A percentile compares a stretch with the other conserved stretches of the same genome.
phyloP scores from a whole-genome alignment of 2,888 invertebrate genomes.

The Acanthosoma haemorrhoidale region DNA sequence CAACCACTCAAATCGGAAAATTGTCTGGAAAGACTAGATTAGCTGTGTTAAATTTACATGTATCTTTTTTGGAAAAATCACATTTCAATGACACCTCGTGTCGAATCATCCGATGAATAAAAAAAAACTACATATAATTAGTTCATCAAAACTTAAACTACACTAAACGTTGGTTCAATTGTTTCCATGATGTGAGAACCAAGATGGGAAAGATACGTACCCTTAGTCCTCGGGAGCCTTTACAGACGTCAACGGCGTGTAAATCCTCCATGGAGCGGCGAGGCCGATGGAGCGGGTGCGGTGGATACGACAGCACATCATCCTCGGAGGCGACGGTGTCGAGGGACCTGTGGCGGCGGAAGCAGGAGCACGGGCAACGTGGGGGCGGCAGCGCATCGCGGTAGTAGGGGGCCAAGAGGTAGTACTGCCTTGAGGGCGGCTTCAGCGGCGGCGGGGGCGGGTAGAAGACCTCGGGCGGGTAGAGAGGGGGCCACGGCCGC shows the following conservation, averaged over 20 bases:
- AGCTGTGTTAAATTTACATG: no score
- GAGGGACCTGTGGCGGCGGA: constrained; percentile 59
- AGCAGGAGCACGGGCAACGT: constrained; percentile 39
- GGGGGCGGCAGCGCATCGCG: constrained; percentile 58
- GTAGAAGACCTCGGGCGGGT: constrained; percentile 44
- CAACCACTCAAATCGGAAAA: no score
- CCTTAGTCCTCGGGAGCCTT: background rate
- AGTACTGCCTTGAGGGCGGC: constrained; percentile 54
- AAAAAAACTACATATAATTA: no score
- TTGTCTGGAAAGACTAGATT: no score
- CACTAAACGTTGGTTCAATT: no score
- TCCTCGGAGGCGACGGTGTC: constrained; percentile 52
- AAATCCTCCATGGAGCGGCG: constrained; percentile 68
- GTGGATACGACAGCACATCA: constrained; percentile 49
- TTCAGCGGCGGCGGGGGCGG: constrained; percentile 48
- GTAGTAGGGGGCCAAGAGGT: constrained; percentile 65
- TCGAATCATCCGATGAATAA: no score
- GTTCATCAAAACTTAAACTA: no score
- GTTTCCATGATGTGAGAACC: no score
- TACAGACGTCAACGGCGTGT: constrained; percentile 44
- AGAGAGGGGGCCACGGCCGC: constrained; percentile 63
- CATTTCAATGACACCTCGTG: no score
- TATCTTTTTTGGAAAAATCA: no score
- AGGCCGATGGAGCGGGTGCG: no score
- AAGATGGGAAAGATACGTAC: background rate